Base-by-base conservation (phyloP, 2,888 invertebrate genomes). In the Heliconius sara region DNA sequence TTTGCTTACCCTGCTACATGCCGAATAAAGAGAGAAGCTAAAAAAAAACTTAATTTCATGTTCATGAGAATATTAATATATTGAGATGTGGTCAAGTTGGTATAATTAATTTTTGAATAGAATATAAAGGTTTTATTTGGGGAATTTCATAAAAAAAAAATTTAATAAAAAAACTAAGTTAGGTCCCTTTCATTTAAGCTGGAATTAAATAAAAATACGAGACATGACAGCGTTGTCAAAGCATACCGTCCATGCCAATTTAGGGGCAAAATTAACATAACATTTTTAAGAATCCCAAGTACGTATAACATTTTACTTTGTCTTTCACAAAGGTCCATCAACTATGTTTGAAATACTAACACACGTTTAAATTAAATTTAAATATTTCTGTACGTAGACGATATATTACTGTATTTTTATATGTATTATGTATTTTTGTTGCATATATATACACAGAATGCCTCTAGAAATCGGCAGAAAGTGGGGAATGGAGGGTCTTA, bases 261-360 rank as follows among this genome's bases (percentile, higher is more conserved):
- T 84, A 80, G 84, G 88, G 88, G 85, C 82, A 83, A 89, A 90
- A 90, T 91, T 89, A 89, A 86, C 87, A 87, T 86, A 88, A 88
- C 88, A 91, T 88, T 92, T 90, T 89, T 86, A 88, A 88, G 87
- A 87, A 88, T 87, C 87, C 83, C 87, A 88, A 89, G 87, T 87
- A 91, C 89, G 88, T 84, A 79, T 78, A 84, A 85, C 88, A 90
- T 91, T 90, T 87, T 83, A 87, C 87, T 88, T 88, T 88, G 85
- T 67, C 76, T 81, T 80, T 83, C 66, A 88, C 84, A 87, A 87
- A 86, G 86, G 84, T 84, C 85, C 83, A 81, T 82, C 76, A 84
- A 81, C 83, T 83, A 85, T 84, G 74, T 78, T 78, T 74, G 43
- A 74, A 66, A 74, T 60, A 68, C 52, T 30, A 47, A 68, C 68